Evolutionary conservation across 1,140 invertebrate genomes (phyloP).

Genomic region (Drosophila miranda): DNA sequence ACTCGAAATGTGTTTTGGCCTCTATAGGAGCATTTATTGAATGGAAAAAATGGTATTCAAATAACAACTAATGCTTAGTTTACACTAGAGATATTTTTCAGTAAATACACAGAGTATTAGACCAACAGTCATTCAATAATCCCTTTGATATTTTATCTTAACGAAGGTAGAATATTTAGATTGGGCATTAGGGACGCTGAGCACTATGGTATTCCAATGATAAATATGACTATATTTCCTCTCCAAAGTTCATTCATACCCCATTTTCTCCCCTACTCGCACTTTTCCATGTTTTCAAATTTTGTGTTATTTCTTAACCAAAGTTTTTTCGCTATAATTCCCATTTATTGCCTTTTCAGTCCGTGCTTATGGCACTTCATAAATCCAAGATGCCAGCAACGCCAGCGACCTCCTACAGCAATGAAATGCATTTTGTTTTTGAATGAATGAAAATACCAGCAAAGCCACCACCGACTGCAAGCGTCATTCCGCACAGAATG

Average conservation of each 20-base stretch:
- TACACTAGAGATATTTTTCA: too few relatives aligned
- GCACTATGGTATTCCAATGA: too few relatives aligned
- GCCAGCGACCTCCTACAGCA: constrained; percentile 1
- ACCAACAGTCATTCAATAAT: too few relatives aligned
- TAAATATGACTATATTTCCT: too few relatives aligned
- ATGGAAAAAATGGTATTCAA: too few relatives aligned
- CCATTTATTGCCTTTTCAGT: constrained; percentile 39
- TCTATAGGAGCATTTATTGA: too few relatives aligned
- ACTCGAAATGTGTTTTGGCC: not conserved
- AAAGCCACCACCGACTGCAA: constrained; percentile 23
- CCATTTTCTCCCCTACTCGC: not conserved
- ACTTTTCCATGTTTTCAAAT: not conserved
- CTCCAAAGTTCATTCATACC: not conserved
- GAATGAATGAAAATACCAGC: constrained; percentile 24
- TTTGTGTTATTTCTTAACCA: constrained; percentile 14
- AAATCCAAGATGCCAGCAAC: constrained; percentile 26
- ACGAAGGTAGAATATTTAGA: too few relatives aligned
- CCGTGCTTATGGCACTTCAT: constrained; percentile 44
- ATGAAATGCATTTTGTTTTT: constrained; percentile 39
- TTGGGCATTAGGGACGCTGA: too few relatives aligned
- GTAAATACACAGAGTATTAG: too few relatives aligned
- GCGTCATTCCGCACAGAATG: constrained; percentile 33
- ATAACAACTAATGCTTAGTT: too few relatives aligned
- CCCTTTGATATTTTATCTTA: too few relatives aligned
- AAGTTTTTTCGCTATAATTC: constrained; percentile 22